Evolutionary conservation across 1,140 invertebrate species (phyloP).

Genomic region (Parasteatoda tepidariorum): DNA sequence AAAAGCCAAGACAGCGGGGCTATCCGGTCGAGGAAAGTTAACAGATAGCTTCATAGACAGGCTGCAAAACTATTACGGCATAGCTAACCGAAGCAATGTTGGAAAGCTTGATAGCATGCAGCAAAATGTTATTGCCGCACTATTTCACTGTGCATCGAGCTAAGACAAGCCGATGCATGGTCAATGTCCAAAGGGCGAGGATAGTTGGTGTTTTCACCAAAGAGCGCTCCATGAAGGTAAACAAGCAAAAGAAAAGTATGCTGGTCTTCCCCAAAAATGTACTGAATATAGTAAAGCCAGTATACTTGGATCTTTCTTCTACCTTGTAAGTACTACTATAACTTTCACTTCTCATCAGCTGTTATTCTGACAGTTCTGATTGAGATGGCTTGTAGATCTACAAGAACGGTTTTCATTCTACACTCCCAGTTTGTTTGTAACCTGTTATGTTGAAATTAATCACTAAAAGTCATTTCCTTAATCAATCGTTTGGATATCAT

Average conservation of each 20-base stretch:
- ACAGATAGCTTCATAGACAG: not conserved
- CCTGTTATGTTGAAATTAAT: too few relatives aligned
- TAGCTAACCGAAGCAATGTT: not conserved
- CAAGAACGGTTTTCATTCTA: too few relatives aligned
- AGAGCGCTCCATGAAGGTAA: not conserved
- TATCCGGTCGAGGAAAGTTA: not conserved
- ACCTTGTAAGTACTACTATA: too few relatives aligned
- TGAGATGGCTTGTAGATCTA: too few relatives aligned
- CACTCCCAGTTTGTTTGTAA: too few relatives aligned
- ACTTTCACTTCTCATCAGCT: too few relatives aligned
- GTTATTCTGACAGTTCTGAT: too few relatives aligned
- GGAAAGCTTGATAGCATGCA: not conserved
- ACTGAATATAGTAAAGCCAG: conserved; percentile 11
- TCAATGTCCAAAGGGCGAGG: not conserved
- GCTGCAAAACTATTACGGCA: conserved; percentile 12
- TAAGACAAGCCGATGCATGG: not conserved
- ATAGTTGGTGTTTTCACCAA: conserved; percentile 25
- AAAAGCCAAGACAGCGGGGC: not conserved
- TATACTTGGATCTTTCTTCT: conserved; percentile 15
- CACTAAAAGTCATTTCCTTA: too few relatives aligned
- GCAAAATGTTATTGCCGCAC: not conserved
- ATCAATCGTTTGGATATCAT: too few relatives aligned
- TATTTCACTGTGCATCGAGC: conserved; percentile 9
- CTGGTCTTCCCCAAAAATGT: not conserved
- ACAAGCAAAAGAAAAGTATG: not conserved